A percentile compares a stretch with the other conserved stretches of the same genome.
Conservation (phyloP, 2,113 vertebrate species). For the Chunga burmeisteri region DNA sequence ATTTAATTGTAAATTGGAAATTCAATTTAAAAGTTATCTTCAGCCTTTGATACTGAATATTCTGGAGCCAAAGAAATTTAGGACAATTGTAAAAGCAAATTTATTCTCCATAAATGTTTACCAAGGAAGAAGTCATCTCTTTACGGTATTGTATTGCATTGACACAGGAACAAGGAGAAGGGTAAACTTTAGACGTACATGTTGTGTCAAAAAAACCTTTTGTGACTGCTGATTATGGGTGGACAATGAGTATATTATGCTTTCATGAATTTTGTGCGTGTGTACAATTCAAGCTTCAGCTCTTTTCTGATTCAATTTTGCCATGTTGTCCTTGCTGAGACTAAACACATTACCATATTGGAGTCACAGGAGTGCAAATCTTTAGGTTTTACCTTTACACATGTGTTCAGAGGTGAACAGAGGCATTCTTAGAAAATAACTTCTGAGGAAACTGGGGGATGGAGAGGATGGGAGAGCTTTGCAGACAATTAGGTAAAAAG, state of each 20-base stretch:
- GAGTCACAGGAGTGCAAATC: background rate
- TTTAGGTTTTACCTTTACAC: background rate
- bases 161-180: background rate
- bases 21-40: background rate
- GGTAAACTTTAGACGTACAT: background rate
- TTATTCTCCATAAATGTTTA: background rate
- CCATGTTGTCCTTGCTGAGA: background rate
- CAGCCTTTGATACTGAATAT: background rate
- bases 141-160: background rate
- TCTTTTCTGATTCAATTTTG: background rate
- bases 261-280: background rate
- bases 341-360: rapidly evolving
- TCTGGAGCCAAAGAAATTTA: background rate
- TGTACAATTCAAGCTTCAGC: background rate
- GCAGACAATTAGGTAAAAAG: background rate
- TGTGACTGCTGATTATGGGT: background rate
- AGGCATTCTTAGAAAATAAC: background rate
- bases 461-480: background rate
- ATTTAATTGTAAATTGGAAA: background rate
- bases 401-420: background rate
- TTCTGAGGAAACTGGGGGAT: background rate
- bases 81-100: background rate
- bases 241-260: background rate
- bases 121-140: background rate
- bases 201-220: background rate